Evolutionary conservation across 2,113 vertebrate species (phyloP).

Genomic region (Eurypyga helias): DNA sequence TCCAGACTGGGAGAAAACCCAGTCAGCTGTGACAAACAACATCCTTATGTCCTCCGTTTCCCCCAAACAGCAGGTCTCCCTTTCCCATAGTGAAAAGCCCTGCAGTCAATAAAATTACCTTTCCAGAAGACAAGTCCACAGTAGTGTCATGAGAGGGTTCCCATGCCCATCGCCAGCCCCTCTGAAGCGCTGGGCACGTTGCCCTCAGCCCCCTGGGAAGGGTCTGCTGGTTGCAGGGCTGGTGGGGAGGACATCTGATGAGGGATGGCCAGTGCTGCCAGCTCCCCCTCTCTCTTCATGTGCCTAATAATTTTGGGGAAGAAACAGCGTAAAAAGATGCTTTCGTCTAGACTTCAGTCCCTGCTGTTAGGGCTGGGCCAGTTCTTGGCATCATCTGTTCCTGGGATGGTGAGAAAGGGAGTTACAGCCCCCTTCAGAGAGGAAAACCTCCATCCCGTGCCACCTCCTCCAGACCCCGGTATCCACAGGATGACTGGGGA

Average conservation of each 20-base stretch:
- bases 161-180: accelerated
- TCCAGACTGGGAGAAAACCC: neutral
- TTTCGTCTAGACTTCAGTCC: neutral
- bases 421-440: neutral
- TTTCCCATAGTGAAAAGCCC: neutral
- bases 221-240: neutral
- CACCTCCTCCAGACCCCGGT: neutral
- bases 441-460: neutral
- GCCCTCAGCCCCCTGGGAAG: neutral
- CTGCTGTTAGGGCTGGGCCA: neutral
- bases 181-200: neutral
- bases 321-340: neutral
- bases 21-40: neutral
- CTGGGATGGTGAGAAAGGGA: neutral
- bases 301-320: neutral
- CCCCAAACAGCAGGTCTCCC: neutral
- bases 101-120: neutral
- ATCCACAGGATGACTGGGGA: neutral
- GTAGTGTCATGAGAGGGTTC: accelerated
- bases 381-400: neutral
- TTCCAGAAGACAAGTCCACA: neutral
- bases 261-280: neutral
- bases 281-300: neutral
- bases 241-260: neutral
- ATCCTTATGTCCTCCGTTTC: neutral